These are phyloP conservation scores for Nematolebias whitei DNA, from an alignment of 2,113 vertebrate genomes.

Conservation along the genomic window DNA sequence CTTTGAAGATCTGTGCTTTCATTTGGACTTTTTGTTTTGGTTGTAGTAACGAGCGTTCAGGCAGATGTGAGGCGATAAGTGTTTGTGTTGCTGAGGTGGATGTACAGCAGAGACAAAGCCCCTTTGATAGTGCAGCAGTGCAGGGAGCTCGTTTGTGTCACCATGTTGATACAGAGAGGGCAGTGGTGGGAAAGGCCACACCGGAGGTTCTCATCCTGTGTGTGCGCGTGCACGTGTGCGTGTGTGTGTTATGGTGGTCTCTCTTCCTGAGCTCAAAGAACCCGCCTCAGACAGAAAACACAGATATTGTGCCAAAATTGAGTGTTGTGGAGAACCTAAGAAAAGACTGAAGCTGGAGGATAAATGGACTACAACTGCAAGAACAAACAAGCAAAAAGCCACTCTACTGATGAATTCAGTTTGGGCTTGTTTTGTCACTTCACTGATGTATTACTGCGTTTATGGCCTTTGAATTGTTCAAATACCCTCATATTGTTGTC, in stretches of 20 bases:
- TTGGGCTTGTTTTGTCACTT: no score
- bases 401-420: no score
- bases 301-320: conserved; percentile 57
- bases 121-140: conserved; percentile 59
- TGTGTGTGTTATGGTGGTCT: conserved; percentile 24
- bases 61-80: conserved; percentile 48
- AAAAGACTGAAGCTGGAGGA: conserved; percentile 38
- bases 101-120: conserved; percentile 58
- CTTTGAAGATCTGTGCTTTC: conserved; percentile 11
- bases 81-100: conserved; percentile 13
- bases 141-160: conserved; percentile 62
- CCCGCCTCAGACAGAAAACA: conserved; percentile 45
- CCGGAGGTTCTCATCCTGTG: conserved; percentile 73
- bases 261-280: conserved; percentile 72
- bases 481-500: no score
- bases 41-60: conserved; percentile 43
- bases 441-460: no score
- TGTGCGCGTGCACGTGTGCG: conserved; percentile 18
- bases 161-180: conserved; percentile 64
- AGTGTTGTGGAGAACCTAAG: conserved; percentile 24
- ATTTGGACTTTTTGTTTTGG: conserved; percentile 42
- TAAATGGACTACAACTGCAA: conserved; percentile 31
- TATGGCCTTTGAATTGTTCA: no score
- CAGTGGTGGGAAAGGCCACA: conserved; percentile 77
- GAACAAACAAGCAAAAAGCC: no score